A percentile compares a stretch with the other conserved stretches of the same genome.
Evolutionary conservation across 2,797 vertebrate genomes (phyloP).

Genomic region (Tapera naevia): DNA sequence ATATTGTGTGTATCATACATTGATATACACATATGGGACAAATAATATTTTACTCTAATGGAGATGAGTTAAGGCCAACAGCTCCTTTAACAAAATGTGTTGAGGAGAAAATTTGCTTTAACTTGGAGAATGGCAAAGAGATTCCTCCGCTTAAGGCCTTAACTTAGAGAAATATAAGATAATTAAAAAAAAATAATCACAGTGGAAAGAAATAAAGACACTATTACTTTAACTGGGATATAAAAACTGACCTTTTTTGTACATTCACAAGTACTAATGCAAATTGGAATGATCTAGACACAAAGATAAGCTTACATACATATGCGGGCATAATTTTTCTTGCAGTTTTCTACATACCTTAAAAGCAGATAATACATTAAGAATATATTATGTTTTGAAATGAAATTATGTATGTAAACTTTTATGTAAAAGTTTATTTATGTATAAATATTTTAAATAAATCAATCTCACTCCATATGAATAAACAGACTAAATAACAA

Average conservation of each 20-base stretch:
- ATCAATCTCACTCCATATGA: neutral
- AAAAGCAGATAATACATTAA: neutral
- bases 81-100: neutral
- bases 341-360: neutral
- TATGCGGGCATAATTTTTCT: neutral
- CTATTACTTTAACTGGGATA: neutral
- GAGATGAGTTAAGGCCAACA: neutral
- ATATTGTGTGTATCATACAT: neutral
- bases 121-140: neutral
- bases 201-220: neutral
- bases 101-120: neutral
- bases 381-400: neutral
- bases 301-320: neutral
- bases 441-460: neutral
- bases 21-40: neutral
- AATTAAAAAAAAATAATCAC: neutral
- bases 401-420: neutral
- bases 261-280: neutral
- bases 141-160: neutral
- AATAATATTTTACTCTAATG: neutral
- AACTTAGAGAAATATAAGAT: neutral
- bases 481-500: neutral
- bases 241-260: neutral
- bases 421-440: neutral
- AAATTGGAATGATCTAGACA: neutral